Evolutionary conservation across 2,797 vertebrate species (phyloP), one percentile per base, ranked within the genome.

Genomic region (Brotula barbata): DNA sequence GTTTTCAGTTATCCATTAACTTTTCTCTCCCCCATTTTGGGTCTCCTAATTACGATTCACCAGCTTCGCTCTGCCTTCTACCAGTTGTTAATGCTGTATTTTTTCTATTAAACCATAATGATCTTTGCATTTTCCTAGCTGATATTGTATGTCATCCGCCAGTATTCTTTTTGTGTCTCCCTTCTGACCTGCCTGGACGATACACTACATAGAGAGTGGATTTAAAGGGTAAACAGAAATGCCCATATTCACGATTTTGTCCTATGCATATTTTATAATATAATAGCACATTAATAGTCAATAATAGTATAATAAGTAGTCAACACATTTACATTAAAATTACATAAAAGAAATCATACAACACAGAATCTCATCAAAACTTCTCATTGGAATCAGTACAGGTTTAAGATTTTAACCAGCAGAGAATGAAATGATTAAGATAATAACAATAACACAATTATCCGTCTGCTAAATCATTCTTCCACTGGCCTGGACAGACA

Each of bases 41-140:
- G n/a, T 59, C 40, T 67, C 66, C 42, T 64, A 55, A 59, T 16
- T 58, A 63, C 51, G 40, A 16, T 53, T 71, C 8, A 53, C 2
- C 34, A 47, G 36, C 13, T 14, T 52, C 28, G n/a, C 20, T 73
- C 25, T 50, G 47, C 36, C 56, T n/a, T 51, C 43, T 50, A 20
- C 48, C 25, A 23, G 40, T 15, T 15, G 37, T 50, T 15, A 42
- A 50, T 55, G 51, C 54, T 72, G 71, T 74, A 49, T 66, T 53
- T 45, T n/a, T 20, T 54, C 47, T 46, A 49, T 42, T 50, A 21
- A 47, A 28, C 22, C 16, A 45, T 49, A 23, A 7, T 22, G 21
- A 45, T 23, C 14, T 20, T 45, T 48, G 15, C 57, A 14, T 15
- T 37, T 41, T 57, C 52, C 62, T 61, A 36, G 43, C 49, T 34